phyloP scores from a whole-genome alignment of 2,113 vertebrate species.

The Colaptes auratus region DNA sequence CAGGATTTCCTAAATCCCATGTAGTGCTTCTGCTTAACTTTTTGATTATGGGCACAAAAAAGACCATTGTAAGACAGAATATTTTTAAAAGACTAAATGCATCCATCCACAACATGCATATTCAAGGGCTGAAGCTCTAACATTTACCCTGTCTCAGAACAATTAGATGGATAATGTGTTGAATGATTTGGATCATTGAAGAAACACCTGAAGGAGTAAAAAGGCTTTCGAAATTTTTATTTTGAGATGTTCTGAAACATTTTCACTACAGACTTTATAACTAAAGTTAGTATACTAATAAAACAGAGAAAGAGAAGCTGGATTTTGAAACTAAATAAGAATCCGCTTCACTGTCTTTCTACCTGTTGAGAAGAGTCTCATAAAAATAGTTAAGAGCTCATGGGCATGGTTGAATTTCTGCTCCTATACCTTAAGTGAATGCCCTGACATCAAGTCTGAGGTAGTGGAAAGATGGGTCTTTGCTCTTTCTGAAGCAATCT shows the following conservation, averaged over 20 bases:
- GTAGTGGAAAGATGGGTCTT: neutral
- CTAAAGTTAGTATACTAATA: neutral
- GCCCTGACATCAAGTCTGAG: neutral
- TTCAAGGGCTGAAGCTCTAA: neutral
- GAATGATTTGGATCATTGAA: neutral
- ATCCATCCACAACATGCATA: neutral
- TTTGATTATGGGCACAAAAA: neutral
- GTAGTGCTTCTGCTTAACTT: neutral
- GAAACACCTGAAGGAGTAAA: neutral
- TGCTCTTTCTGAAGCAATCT: neutral
- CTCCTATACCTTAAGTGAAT: neutral
- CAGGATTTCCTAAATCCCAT: neutral
- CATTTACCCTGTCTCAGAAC: neutral
- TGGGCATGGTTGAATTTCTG: neutral
- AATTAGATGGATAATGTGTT: neutral
- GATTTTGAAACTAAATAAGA: neutral
- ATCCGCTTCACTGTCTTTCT: neutral
- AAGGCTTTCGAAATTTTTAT: neutral
- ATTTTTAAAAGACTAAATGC: neutral
- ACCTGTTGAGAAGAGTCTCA: neutral
- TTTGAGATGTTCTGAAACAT: neutral
- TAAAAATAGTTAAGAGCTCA: neutral
- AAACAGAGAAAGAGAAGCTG: neutral
- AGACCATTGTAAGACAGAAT: neutral
- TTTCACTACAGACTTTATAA: neutral